These are phyloP conservation scores for Brachionus manjavacas DNA, from an alignment of 1,140 invertebrate genomes.

Conservation along the genomic window DNA sequence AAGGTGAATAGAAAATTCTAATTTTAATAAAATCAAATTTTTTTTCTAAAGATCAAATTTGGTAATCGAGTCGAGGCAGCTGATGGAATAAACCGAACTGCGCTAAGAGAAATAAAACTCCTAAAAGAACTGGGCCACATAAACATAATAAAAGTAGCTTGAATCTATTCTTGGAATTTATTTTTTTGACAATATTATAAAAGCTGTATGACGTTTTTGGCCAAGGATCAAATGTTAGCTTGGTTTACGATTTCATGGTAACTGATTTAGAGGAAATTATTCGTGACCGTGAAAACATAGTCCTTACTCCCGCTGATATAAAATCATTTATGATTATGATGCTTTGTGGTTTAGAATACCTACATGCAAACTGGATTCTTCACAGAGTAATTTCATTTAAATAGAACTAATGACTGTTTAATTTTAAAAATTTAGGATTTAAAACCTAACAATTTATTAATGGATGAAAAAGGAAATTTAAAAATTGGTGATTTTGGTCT, in stretches of 20 bases:
- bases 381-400: slow-evolving; percentile 66
- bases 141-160: slow-evolving; percentile 78
- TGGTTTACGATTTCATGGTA: slow-evolving; percentile 99
- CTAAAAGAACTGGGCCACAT: slow-evolving; percentile 89
- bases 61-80: slow-evolving; percentile 84
- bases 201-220: slow-evolving; percentile 85
- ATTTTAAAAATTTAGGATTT: slow-evolving; percentile 66
- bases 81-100: slow-evolving; percentile 97
- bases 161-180: neutral
- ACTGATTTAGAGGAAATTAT: slow-evolving; percentile 77
- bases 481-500: slow-evolving; percentile 65
- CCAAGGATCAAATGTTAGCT: slow-evolving; percentile 86
- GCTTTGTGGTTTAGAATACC: slow-evolving; percentile 84
- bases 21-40: slow-evolving; percentile 96
- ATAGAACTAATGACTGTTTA: neutral
- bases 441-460: slow-evolving; percentile 95
- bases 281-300: slow-evolving; percentile 37
- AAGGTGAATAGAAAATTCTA: slow-evolving; percentile 70
- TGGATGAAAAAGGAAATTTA: slow-evolving; percentile 82
- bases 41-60: slow-evolving; percentile 74
- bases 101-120: slow-evolving; percentile 94
- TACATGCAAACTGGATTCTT: slow-evolving; percentile 92
- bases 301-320: slow-evolving; percentile 59
- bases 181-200: slow-evolving; percentile 46
- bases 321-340: slow-evolving; percentile 95